A percentile compares a stretch with the other conserved stretches of the same genome.
phyloP scores from a whole-genome alignment of 2,113 vertebrate species.

The Asarcornis scutulata region DNA sequence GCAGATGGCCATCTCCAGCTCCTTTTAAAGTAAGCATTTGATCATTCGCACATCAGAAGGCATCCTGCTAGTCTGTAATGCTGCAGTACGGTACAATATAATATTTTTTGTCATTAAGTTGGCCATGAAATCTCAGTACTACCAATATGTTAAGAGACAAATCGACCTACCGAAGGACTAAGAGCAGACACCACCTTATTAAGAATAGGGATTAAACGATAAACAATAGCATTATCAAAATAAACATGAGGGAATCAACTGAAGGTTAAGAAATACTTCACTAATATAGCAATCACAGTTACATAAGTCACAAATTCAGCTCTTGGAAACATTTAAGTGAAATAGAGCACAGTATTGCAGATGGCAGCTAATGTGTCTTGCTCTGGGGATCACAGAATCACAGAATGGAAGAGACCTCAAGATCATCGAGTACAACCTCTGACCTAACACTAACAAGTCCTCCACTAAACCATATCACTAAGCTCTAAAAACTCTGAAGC shows the following conservation, averaged over 20 bases:
- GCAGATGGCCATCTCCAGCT: slow-evolving; percentile 53
- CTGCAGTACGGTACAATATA: neutral
- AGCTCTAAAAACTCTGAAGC: neutral
- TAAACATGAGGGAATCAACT: neutral
- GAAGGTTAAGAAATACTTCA: neutral
- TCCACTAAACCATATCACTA: no score
- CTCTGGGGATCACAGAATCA: neutral
- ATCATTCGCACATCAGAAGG: neutral
- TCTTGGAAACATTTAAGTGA: neutral
- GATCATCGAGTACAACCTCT: no score
- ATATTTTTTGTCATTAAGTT: neutral
- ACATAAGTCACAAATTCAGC: neutral
- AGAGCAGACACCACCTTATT: neutral
- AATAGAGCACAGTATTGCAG: neutral
- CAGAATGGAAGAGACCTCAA: no score
- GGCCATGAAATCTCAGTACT: neutral
- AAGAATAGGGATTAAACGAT: neutral
- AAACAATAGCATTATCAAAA: neutral
- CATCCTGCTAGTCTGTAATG: neutral
- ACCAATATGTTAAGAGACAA: neutral
- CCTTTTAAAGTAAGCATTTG: slow-evolving; percentile 17
- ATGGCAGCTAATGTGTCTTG: neutral
- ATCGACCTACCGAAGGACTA: neutral
- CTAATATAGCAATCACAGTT: neutral
- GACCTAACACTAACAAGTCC: no score